Evolutionary conservation across 2,113 vertebrate genomes (phyloP).

Genomic region (Stercorarius parasiticus): DNA sequence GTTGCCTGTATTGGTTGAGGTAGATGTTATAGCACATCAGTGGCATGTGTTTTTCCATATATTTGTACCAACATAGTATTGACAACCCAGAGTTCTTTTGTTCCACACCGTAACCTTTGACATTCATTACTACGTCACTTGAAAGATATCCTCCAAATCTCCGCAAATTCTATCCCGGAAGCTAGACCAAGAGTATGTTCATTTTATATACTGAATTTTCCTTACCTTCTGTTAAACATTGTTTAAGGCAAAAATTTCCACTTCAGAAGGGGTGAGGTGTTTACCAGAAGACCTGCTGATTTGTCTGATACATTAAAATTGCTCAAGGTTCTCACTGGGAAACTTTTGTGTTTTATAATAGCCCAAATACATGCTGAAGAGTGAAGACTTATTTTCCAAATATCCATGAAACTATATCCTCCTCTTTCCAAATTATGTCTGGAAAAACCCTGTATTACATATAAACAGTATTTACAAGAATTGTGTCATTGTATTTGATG

Average conservation of each 20-base stretch:
- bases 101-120: background rate
- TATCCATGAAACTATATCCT: accelerated
- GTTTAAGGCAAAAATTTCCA: background rate
- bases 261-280: background rate
- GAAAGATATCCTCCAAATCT: background rate
- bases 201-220: background rate
- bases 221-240: background rate
- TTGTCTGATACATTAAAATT: background rate
- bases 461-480: background rate
- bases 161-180: background rate
- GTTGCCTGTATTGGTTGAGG: background rate
- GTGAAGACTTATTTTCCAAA: background rate
- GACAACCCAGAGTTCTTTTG: background rate
- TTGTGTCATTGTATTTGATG: background rate
- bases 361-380: background rate
- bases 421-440: background rate
- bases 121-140: background rate
- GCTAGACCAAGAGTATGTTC: background rate
- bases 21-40: background rate
- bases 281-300: background rate
- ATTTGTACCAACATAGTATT: background rate
- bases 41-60: background rate
- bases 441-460: background rate
- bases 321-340: background rate
- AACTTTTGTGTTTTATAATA: background rate